phyloP scores from a whole-genome alignment of 2,113 vertebrate genomes.

The Hiodon alosoides region DNA sequence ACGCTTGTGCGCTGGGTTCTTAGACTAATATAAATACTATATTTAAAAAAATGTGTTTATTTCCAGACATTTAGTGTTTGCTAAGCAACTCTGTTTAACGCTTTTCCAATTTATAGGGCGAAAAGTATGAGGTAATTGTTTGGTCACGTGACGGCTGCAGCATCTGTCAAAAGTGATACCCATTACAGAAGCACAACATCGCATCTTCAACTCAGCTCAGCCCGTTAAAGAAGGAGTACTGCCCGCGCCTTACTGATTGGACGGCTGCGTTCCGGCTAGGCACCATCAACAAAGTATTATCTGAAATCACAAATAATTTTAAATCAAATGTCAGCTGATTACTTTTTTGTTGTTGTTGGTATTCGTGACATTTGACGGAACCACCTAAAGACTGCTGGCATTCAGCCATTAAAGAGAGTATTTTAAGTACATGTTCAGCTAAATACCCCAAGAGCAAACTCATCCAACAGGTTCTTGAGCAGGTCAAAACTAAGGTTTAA shows the following conservation, averaged over 20 bases:
- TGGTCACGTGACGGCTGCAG: constrained; percentile 70
- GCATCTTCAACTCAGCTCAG: constrained; percentile 32
- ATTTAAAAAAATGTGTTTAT: too few species aligned
- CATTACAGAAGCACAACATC: constrained; percentile 32
- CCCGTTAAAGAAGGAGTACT: constrained; percentile 21
- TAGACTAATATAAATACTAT: too few species aligned
- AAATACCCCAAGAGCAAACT: too few species aligned
- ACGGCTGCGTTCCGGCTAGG: constrained; percentile 42
- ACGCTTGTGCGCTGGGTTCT: too few species aligned
- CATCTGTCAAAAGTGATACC: constrained; percentile 63
- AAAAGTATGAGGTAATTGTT: constrained; percentile 69
- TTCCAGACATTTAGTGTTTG: too few species aligned
- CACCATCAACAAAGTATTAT: constrained; percentile 49
- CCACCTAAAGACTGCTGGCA: too few species aligned
- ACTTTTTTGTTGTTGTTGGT: too few species aligned
- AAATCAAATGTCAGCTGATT: background rate
- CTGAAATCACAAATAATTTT: background rate
- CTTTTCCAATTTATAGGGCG: constrained; percentile 17
- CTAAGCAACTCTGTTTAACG: background rate
- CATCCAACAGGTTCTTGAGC: too few species aligned
- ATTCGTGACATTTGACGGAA: too few species aligned
- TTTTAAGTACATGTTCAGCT: too few species aligned
- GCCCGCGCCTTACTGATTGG: constrained; percentile 58
- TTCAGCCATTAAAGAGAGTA: too few species aligned
- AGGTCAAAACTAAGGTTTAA: too few species aligned